Percentiles rank a stretch among this genome's conserved stretches.
These are phyloP conservation scores for Acleris holmiana DNA, from an alignment of 2,888 invertebrate genomes.

Conservation along the genomic window DNA sequence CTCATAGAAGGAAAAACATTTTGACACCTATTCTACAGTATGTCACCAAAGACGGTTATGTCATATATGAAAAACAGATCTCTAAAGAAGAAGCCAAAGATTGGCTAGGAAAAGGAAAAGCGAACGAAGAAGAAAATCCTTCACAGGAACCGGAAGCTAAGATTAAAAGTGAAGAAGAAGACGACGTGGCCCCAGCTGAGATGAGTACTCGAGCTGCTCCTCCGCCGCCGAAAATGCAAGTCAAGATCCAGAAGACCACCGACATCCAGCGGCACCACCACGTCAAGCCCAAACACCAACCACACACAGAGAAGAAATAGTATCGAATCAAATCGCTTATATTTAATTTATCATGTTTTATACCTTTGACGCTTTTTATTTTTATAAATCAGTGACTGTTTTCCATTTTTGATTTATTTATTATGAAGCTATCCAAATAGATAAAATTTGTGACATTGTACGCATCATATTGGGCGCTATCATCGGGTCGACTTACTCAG, in stretches of 20 bases:
- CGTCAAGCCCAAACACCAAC: slow-evolving; percentile 1
- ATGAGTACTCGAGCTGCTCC: not conserved
- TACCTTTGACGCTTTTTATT: not conserved
- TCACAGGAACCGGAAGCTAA: not conserved
- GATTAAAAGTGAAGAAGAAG: slow-evolving; percentile 49
- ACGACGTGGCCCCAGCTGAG: slow-evolving; percentile 21
- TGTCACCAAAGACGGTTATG: slow-evolving; percentile 75
- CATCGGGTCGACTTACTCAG: too few species aligned
- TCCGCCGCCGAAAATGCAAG: not conserved
- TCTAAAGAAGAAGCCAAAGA: slow-evolving; percentile 68
- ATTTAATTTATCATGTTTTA: not conserved
- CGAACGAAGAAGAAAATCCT: slow-evolving; percentile 4
- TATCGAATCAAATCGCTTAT: not conserved
- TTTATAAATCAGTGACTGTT: not conserved
- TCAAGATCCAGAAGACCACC: slow-evolving; percentile 35
- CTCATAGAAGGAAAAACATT: slow-evolving; percentile 47
- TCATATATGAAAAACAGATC: slow-evolving; percentile 73
- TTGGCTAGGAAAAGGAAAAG: slow-evolving; percentile 50
- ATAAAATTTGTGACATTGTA: too few species aligned
- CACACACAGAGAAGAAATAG: not conserved
- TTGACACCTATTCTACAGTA: slow-evolving; percentile 73
- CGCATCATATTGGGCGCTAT: too few species aligned
- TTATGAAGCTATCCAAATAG: too few species aligned
- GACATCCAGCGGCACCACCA: slow-evolving; percentile 36
- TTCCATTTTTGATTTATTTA: too few species aligned